Percentiles rank a stretch among this genome's conserved stretches.
These are phyloP conservation scores for Eublepharis macularius DNA, from an alignment of 2,113 vertebrate genomes.

Conservation along the genomic window DNA sequence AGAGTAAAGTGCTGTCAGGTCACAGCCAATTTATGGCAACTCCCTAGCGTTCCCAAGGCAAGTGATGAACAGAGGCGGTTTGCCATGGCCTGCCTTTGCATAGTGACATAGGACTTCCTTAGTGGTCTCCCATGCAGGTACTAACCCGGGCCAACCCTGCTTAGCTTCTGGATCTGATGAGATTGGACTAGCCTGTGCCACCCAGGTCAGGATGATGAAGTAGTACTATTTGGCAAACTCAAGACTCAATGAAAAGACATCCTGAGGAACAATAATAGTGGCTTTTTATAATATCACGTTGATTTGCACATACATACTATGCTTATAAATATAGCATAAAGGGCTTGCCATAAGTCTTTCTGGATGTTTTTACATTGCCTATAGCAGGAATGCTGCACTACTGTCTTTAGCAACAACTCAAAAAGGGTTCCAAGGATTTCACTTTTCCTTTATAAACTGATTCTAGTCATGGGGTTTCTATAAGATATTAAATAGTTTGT, in stretches of 20 bases:
- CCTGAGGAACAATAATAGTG: not conserved
- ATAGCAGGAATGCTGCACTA: not conserved
- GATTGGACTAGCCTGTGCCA: too few relatives aligned
- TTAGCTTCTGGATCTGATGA: too few relatives aligned
- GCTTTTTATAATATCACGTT: not conserved
- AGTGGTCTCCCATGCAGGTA: too few relatives aligned
- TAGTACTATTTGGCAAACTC: not conserved
- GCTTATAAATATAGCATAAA: not conserved
- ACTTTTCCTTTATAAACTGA: constrained; percentile 14
- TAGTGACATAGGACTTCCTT: too few relatives aligned
- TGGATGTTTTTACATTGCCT: not conserved
- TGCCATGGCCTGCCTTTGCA: too few relatives aligned
- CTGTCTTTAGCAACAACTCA: not conserved
- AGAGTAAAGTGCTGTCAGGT: too few relatives aligned
- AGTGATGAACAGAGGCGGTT: too few relatives aligned
- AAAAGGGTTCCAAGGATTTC: not conserved
- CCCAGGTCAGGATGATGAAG: too few relatives aligned
- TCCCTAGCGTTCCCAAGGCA: too few relatives aligned
- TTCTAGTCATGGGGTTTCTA: not conserved
- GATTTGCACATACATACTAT: constrained; percentile 3
- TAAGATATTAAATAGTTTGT: constrained; percentile 14
- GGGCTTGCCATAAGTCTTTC: not conserved
- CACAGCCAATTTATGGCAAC: too few relatives aligned
- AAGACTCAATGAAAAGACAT: not conserved
- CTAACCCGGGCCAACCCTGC: too few relatives aligned